A percentile compares a stretch with the other conserved stretches of the same genome.
These are phyloP conservation scores for Brachypteracias leptosomus DNA, from an alignment of 2,113 vertebrate genomes.

Conservation along the genomic window DNA sequence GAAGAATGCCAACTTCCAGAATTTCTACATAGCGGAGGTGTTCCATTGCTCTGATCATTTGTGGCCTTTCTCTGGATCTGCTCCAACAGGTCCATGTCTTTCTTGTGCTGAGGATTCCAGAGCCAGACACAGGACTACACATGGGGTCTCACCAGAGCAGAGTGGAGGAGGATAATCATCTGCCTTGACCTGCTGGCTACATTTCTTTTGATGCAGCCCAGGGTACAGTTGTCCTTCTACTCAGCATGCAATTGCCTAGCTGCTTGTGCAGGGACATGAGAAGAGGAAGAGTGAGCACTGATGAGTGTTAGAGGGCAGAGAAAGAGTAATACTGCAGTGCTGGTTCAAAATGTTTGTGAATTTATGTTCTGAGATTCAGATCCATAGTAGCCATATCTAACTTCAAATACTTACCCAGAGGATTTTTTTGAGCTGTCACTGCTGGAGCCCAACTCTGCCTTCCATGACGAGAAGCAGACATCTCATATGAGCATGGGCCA, in stretches of 20 bases:
- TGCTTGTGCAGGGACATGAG: background rate
- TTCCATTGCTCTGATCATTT: background rate
- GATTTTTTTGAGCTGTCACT: background rate
- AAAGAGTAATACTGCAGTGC: background rate
- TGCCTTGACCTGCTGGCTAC: too few species aligned
- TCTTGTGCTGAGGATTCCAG: too few species aligned
- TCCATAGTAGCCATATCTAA: background rate
- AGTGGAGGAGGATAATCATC: too few species aligned
- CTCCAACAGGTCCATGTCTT: too few species aligned
- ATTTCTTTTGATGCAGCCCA: background rate
- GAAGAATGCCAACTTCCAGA: background rate
- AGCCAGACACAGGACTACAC: too few species aligned
- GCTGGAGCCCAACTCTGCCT: background rate
- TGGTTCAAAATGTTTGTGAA: background rate
- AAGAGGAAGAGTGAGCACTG: background rate
- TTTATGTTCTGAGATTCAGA: background rate
- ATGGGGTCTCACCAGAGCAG: too few species aligned
- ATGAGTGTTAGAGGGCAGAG: background rate
- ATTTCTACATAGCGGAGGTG: background rate
- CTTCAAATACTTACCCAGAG: background rate
- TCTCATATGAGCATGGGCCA: rapidly evolving
- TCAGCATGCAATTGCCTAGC: background rate
- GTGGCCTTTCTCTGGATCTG: background rate
- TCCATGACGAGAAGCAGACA: rapidly evolving
- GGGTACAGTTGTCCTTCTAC: background rate